These are phyloP conservation scores for Drosophila flavopinicola DNA, from an alignment of 2,888 invertebrate genomes.

Conservation along the genomic window DNA sequence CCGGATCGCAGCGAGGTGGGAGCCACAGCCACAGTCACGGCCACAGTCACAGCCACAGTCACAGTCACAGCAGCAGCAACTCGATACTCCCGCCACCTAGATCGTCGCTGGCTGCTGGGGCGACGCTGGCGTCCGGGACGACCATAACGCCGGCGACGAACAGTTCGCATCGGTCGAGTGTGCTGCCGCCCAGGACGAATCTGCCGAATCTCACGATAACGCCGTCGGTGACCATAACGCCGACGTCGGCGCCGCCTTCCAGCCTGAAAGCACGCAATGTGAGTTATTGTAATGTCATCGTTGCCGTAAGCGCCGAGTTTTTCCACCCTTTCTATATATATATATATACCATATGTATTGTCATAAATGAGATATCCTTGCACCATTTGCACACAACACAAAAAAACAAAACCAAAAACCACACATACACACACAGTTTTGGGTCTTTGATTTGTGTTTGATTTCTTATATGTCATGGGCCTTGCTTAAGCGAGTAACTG, in stretches of 20 bases:
- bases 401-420: not conserved
- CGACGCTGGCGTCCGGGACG: constrained; percentile 87
- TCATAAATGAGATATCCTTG: constrained; percentile 10
- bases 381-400: constrained; percentile 10
- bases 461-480: not conserved
- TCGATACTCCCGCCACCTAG: constrained; percentile 83
- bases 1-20: constrained; percentile 69
- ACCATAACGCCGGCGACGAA: constrained; percentile 78
- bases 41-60: constrained; percentile 65
- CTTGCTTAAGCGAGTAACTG: constrained; percentile 12
- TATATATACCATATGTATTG: constrained; percentile 6
- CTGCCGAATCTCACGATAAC: constrained; percentile 86
- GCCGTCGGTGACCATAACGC: constrained; percentile 91
- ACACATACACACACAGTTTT: not conserved
- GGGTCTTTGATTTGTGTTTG: constrained; percentile 2
- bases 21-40: constrained; percentile 51
- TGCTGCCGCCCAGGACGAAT: constrained; percentile 83
- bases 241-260: constrained; percentile 89
- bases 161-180: constrained; percentile 77
- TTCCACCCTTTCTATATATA: constrained; percentile 13
- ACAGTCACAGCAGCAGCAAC: constrained; percentile 65
- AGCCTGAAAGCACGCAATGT: constrained; percentile 85
- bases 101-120: constrained; percentile 87
- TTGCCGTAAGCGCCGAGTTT: constrained; percentile 83
- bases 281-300: constrained; percentile 85